Base-by-base conservation (phyloP, 2,113 vertebrate species). In the Grammomys surdaster region DNA sequence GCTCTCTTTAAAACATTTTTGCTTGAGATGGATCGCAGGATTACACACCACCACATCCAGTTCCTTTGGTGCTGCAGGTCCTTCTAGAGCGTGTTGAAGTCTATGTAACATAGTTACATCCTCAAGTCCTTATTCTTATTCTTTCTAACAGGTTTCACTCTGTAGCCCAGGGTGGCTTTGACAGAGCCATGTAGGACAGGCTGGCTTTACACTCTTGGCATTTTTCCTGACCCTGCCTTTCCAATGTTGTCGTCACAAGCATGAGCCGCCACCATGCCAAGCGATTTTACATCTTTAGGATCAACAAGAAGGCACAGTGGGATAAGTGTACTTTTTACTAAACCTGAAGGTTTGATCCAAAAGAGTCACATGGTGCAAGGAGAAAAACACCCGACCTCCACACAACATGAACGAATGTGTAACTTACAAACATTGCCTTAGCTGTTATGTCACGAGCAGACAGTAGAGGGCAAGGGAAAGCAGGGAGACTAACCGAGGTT, bases 381-480 rank as follows among this genome's bases (percentile, higher is more conserved):
- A 58, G 80, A 40, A 81, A 81, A 58, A 10, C 20, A 7, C 56
- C 51, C 7, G 19, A 43, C 81, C 13, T 10, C 82, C 16, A 12
- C 24, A 31, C 60, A 85, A 9, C 2, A 60, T 16, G n/a, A 58
- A 26, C 14, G 11, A 22, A 19, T 14, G 17, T 54, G 3, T 31
- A 22, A n/a, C 24, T 56, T 33, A 36, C 20, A 56, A 81, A 51
- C 2, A 70, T 69, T 93, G 67, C 43, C 75, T 93, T 95, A 58
- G n/a, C 69, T 94, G 86, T 22, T 51, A 90, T 87, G 40, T 94
- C 89, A 65, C 56, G 43, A 82, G 69, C 3, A 63, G 67, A 70
- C 28, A 58, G 80, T 36, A 95, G 86, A 28, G 80, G 54, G 14
- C 75, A 77, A 81, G 4, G 87, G 89, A 95, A 76, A 87, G 67